These are phyloP conservation scores for Microctenopoma steveboyesi DNA, from an alignment of 2,797 vertebrate genomes.

Conservation along the genomic window DNA sequence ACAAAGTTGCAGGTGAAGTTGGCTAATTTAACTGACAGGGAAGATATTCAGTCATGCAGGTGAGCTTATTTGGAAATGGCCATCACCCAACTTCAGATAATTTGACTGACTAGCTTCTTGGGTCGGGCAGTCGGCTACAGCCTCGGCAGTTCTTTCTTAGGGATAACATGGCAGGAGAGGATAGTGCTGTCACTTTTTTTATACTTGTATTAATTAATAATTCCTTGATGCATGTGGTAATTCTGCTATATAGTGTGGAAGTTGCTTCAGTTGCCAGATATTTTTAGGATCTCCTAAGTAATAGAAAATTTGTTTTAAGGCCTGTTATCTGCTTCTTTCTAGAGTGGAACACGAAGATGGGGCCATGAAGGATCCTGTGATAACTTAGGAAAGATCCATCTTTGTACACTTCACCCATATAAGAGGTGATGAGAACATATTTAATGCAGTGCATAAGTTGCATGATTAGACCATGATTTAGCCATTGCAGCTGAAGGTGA, in stretches of 20 bases:
- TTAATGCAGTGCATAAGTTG: conserved; percentile 5
- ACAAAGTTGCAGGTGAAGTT: conserved; percentile 66
- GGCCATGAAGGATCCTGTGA: conserved; percentile 77
- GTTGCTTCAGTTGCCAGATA: conserved; percentile 7
- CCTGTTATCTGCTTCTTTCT: conserved; percentile 21
- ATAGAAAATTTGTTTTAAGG: not conserved
- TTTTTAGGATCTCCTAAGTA: not conserved
- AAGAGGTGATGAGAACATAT: conserved; percentile 65
- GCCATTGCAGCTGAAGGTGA: not conserved
- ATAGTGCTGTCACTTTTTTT: not conserved
- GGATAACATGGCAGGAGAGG: conserved; percentile 21
- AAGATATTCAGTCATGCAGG: not conserved
- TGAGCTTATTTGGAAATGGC: no score
- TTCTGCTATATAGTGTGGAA: conserved; percentile 2
- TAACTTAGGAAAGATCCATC: conserved; percentile 63
- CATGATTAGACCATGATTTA: conserved; percentile 22
- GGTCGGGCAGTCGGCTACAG: not conserved
- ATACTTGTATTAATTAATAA: not conserved
- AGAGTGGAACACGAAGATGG: conserved; percentile 72
- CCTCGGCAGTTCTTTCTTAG: not conserved
- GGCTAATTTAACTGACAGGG: conserved; percentile 8
- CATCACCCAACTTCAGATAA: no score
- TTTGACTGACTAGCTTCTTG: not conserved
- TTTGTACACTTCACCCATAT: conserved; percentile 66
- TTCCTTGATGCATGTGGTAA: not conserved